These are phyloP conservation scores for Mya arenaria DNA, from an alignment of 1,140 invertebrate species.

Conservation along the genomic window DNA sequence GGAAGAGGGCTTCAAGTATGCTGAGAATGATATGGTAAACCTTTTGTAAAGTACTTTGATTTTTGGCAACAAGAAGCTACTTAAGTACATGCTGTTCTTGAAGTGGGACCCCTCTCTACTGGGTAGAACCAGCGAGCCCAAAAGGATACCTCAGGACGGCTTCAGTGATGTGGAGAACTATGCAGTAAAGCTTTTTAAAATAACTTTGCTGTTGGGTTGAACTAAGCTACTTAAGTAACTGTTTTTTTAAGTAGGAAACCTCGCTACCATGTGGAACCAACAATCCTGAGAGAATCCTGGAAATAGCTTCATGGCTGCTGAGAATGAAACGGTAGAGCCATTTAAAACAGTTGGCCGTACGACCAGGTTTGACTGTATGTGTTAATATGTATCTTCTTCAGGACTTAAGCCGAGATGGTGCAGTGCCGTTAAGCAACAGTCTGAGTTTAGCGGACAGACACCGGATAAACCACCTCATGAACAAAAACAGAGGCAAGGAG, in stretches of 20 bases:
- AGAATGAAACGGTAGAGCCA: too few species aligned
- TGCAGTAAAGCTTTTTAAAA: constrained; percentile 72
- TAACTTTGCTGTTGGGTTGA: too few species aligned
- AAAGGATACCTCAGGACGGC: constrained; percentile 76
- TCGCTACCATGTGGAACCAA: too few species aligned
- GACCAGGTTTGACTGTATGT: not conserved
- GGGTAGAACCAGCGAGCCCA: constrained; percentile 71
- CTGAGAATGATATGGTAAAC: too few species aligned
- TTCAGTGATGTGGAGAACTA: constrained; percentile 77
- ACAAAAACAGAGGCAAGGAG: constrained; percentile 61
- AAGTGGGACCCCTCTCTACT: constrained; percentile 77
- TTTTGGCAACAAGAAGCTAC: constrained; percentile 71
- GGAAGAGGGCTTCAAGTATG: too few species aligned
- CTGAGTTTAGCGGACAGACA: constrained; percentile 77
- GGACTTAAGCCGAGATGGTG: constrained; percentile 77
- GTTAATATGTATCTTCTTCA: constrained; percentile 56
- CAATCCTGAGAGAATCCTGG: too few species aligned
- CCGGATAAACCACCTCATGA: constrained; percentile 70
- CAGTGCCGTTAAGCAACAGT: constrained; percentile 80
- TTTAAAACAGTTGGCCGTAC: too few species aligned
- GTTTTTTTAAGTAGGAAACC: too few species aligned
- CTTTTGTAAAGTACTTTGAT: too few species aligned
- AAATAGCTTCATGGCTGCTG: too few species aligned
- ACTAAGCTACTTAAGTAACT: too few species aligned
- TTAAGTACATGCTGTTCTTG: constrained; percentile 81